Base-by-base conservation (phyloP, 2,113 vertebrate species). In the Narcine bancroftii region DNA sequence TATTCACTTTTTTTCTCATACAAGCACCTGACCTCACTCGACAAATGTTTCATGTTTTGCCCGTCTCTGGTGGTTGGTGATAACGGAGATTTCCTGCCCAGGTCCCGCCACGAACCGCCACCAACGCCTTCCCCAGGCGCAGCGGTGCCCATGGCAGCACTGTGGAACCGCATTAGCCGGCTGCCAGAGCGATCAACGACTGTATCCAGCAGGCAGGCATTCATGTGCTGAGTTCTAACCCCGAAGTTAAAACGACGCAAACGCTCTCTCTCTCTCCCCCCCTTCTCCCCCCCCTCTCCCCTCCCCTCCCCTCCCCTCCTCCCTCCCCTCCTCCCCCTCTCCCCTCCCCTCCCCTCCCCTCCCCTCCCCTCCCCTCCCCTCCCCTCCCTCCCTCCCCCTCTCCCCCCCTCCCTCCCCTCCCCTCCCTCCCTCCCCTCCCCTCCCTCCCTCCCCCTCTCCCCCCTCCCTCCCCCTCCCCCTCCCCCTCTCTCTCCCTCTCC, bases 21-120 rank as follows among this genome's bases (percentile, higher is more conserved):
- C 0, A 95, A 93, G n/a, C 66, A 83, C 65, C 92, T 94, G 36
- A 95, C 92, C 76, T 95, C 94, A 4, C 93, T 24, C 36, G 95
- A n/a, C 21, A 96, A 93, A 47, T 71, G 72, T 92, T 94, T 94
- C 29, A 95, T 92, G 53, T 71, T 83, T 76, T 92, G 91, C 89
- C 89, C 71, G 65, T 26, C 89, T 91, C 24, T 10, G 26, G 65
- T 9, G 19, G 39, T 10, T 26, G 63, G 10, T 2, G 63, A 45
- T 26, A 69, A 91, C 63, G 89, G 4, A 9, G 39, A 69, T 91
- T 29, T 39, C 89, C 45, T 91, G 65, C 26, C 89, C 2, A 66
- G 1, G 63, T 91, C 89, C 89, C 89, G 89, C 89, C 89, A 42
- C 89, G 29, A 71, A 24, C 42, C 39, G 17, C 39, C 87, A 69